Evolutionary conservation across 2,113 vertebrate species (phyloP), one percentile per base, ranked within the genome.

Genomic region (Spilogale gracilis): DNA sequence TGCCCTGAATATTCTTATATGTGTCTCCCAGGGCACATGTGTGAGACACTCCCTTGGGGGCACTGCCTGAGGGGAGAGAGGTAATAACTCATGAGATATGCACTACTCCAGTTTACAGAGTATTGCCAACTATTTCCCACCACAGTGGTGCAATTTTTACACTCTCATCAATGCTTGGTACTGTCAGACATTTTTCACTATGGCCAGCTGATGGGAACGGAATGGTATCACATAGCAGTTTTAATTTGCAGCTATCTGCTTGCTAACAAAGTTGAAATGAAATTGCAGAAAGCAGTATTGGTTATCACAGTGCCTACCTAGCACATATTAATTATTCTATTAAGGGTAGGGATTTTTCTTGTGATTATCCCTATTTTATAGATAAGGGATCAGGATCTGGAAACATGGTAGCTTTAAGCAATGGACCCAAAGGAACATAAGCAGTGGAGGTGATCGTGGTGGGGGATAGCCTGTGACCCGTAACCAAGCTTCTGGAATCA

Each of bases 211-310:
- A 43, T 23, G n/a, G 60, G 30, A 79, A 30, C 3, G 9, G 11
- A 43, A 81, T 30, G 78, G 9, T 9, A 32, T 27, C 25, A 1
- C 17, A 6, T 8, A 21, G 13, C 21, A 9, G 18, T 52, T 81
- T 58, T 63, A n/a, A 82, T 82, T 38, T 50, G 60, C 43, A 74
- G 76, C 73, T 73, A 11, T 73, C 63, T 97, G 45, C 74, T 94
- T 87, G 79, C 48, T 82, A 67, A 79, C 79, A 43, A 90, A 67
- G 84, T 84, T 73, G 84, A 89, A 76, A 65, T 45, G 76, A 91
- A 83, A 83, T 45, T 54, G 25, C 78, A 32, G n/a, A 43, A 30
- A 84, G 27, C 56, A n/a, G 58, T 50, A 61, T 52, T 83, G 54
- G 76, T 78, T 74, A 45, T 45, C 74, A 18, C 23, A 69, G 89